These are phyloP conservation scores for Eugnorisma glareosa DNA, from an alignment of 2,888 invertebrate genomes.

Conservation along the genomic window DNA sequence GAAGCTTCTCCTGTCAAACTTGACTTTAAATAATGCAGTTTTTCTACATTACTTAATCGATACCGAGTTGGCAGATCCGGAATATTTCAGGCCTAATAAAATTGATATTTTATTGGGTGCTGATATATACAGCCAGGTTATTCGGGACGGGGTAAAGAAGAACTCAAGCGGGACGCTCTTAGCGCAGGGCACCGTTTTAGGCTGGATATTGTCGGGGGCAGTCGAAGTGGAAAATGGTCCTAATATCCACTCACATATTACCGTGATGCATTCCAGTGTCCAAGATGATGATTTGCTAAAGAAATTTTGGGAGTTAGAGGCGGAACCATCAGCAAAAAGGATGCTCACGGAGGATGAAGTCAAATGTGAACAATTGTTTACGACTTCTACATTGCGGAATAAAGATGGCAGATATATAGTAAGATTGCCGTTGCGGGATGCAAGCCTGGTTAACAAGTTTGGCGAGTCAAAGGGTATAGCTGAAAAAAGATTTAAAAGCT, in stretches of 20 bases:
- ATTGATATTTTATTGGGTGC: conserved; percentile 3
- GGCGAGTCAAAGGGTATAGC: no score
- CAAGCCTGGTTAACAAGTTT: no score
- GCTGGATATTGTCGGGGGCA: neutral
- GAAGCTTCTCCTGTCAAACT: no score
- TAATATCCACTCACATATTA: no score
- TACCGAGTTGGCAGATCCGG: neutral
- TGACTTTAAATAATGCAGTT: no score
- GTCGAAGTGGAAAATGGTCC: no score
- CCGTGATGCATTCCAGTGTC: neutral
- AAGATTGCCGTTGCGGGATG: no score
- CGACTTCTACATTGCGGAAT: no score
- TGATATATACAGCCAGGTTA: conserved; percentile 1
- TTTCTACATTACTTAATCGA: neutral
- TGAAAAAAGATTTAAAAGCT: no score
- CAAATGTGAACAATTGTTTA: neutral
- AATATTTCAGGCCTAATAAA: neutral
- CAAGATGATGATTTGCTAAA: neutral
- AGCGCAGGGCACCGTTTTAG: neutral
- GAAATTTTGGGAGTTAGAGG: conserved; percentile 2
- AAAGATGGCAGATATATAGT: neutral
- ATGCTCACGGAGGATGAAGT: conserved; percentile 3
- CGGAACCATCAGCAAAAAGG: neutral
- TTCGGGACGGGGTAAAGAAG: neutral
- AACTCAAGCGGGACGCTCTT: neutral